These are phyloP conservation scores for Caenorhabditis drosophilae DNA, from an alignment of 2,888 invertebrate genomes.

Conservation along the genomic window DNA sequence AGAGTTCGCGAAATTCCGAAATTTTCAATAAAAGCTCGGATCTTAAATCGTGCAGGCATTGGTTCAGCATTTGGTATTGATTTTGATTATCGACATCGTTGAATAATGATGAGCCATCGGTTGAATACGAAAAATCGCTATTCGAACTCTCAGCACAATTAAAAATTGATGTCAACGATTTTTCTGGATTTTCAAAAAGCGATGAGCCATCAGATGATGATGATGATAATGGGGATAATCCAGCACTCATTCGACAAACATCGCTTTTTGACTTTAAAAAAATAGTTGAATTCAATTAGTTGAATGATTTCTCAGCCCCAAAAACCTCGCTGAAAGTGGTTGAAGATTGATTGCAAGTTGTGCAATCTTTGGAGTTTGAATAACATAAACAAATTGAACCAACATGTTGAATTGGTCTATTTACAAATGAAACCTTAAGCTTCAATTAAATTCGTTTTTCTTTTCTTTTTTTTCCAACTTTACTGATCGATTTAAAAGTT, in stretches of 20 bases:
- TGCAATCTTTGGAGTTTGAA: slow-evolving; percentile 16
- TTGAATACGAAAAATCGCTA: no score
- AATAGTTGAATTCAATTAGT: no score
- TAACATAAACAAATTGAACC: slow-evolving; percentile 18
- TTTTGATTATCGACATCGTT: not conserved
- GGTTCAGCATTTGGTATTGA: not conserved
- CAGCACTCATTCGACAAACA: no score
- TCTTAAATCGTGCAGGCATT: not conserved
- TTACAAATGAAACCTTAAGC: no score
- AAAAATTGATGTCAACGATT: not conserved
- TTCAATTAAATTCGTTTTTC: not conserved
- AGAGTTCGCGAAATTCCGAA: not conserved
- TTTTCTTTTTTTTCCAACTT: not conserved
- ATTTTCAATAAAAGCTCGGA: not conserved
- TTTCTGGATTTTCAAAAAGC: slow-evolving; percentile 3
- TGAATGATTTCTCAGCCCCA: no score
- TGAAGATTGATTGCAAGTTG: slow-evolving; percentile 13
- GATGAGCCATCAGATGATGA: slow-evolving; percentile 5
- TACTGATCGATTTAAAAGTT: not conserved
- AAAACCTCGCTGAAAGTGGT: no score
- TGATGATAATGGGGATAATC: not conserved
- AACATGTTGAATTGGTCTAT: not conserved
- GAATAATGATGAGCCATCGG: no score
- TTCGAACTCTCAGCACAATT: not conserved
- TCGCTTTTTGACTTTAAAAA: no score